phyloP scores from a whole-genome alignment of 2,797 vertebrate genomes.

The Alca torda region DNA sequence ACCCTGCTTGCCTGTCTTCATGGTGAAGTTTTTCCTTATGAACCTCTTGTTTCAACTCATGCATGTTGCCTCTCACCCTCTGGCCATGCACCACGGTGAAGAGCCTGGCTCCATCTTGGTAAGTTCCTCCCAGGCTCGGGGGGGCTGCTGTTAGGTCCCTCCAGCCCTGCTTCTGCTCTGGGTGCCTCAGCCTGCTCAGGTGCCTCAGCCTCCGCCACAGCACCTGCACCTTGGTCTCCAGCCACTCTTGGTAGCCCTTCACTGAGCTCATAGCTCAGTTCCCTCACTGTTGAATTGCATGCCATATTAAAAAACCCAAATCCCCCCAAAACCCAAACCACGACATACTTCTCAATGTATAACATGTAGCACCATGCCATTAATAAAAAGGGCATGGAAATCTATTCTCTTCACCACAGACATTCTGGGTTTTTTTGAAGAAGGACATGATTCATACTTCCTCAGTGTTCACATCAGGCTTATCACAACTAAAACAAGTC shows the following conservation, averaged over 20 bases:
- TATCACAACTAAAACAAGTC: background rate
- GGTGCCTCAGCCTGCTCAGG: background rate
- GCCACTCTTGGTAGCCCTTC: rapidly evolving
- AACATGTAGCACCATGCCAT: background rate
- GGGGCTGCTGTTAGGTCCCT: background rate
- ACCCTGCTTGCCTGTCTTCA: background rate
- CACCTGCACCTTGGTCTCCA: rapidly evolving
- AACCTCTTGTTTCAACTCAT: background rate
- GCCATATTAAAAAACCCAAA: background rate
- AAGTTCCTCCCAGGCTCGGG: background rate
- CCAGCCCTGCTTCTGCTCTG: background rate
- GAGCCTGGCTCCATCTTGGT: background rate
- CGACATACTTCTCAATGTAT: background rate
- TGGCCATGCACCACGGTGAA: rapidly evolving
- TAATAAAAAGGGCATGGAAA: background rate
- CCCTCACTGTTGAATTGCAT: background rate
- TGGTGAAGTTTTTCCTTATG: rapidly evolving
- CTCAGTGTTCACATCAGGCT: background rate
- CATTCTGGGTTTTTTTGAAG: background rate
- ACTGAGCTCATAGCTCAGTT: background rate
- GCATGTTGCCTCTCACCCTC: background rate
- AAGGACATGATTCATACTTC: background rate
- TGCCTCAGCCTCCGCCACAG: background rate
- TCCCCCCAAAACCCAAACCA: background rate
- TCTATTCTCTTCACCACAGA: background rate